These are phyloP conservation scores for Trichechus manatus DNA, from an alignment of 2,113 vertebrate species.

Conservation along the genomic window DNA sequence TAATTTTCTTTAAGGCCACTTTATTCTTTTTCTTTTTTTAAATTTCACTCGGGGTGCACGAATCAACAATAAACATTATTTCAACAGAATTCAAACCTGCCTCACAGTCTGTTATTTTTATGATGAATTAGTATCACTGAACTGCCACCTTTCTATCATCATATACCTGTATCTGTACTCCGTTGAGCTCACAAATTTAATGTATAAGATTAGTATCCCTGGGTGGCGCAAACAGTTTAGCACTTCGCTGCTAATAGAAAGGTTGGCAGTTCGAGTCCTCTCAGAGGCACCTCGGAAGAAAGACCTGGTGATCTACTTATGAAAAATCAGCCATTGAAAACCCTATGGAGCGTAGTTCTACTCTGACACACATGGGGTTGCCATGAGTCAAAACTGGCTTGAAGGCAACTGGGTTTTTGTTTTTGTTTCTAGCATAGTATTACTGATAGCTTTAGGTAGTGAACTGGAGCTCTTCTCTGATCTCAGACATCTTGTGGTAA, in stretches of 20 bases:
- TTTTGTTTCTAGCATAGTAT: not conserved
- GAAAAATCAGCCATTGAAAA: not conserved
- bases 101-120: not conserved
- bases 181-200: not conserved
- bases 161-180: not conserved
- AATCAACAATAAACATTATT: not conserved
- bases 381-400: not conserved
- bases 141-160: not conserved
- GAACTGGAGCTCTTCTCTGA: not conserved
- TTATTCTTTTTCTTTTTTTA: slow-evolving; percentile 10
- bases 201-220: not conserved
- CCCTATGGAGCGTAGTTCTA: not conserved
- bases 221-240: not conserved
- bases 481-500: not conserved
- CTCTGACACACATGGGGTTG: not conserved
- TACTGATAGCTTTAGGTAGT: not conserved
- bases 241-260: not conserved
- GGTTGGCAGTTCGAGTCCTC: not conserved
- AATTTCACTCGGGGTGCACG: not conserved
- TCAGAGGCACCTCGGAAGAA: not conserved
- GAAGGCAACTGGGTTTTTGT: not conserved
- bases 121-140: not conserved
- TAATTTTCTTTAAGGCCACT: not conserved
- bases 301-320: not conserved
- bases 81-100: not conserved